Evolutionary conservation across 2,797 vertebrate species (phyloP).

Genomic region (Neostethus bicornis): DNA sequence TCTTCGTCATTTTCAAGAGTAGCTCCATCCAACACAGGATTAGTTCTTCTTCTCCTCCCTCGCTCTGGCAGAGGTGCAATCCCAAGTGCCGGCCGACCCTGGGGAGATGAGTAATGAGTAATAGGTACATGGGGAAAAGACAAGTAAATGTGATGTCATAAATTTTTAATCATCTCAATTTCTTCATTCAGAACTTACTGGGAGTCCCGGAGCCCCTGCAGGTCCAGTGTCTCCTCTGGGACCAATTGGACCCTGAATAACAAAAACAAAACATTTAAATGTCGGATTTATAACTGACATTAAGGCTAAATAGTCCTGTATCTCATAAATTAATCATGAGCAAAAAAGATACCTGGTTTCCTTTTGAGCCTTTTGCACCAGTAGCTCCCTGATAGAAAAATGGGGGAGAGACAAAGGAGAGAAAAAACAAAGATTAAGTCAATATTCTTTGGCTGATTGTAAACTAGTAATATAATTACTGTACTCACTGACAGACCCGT

Average conservation of each 20-base stretch:
- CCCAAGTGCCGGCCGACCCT: constrained; percentile 88
- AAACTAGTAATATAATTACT: background rate
- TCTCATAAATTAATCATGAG: background rate
- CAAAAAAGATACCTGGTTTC: constrained; percentile 69
- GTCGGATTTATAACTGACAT: background rate
- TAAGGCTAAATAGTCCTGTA: background rate
- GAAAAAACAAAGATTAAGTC: background rate
- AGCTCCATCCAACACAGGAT: constrained; percentile 82
- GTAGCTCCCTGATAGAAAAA: constrained; percentile 63
- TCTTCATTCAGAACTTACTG: constrained; percentile 81
- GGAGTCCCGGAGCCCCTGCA: constrained; percentile 88
- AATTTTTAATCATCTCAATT: background rate
- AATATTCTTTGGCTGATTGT: background rate
- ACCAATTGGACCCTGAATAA: constrained; percentile 88
- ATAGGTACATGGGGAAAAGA: background rate
- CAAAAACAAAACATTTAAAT: constrained; percentile 3
- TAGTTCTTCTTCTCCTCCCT: constrained; percentile 81
- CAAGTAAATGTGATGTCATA: background rate
- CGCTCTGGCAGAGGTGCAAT: constrained; percentile 83
- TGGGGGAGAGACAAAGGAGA: background rate
- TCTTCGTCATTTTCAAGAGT: constrained; percentile 64
- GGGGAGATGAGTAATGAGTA: background rate
- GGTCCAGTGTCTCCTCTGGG: constrained; percentile 90
- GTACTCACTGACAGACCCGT: constrained; percentile 88
- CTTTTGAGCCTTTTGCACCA: constrained; percentile 79